These are phyloP conservation scores for Armadillidium nasatum DNA, from an alignment of 1,140 invertebrate genomes.

Conservation along the genomic window DNA sequence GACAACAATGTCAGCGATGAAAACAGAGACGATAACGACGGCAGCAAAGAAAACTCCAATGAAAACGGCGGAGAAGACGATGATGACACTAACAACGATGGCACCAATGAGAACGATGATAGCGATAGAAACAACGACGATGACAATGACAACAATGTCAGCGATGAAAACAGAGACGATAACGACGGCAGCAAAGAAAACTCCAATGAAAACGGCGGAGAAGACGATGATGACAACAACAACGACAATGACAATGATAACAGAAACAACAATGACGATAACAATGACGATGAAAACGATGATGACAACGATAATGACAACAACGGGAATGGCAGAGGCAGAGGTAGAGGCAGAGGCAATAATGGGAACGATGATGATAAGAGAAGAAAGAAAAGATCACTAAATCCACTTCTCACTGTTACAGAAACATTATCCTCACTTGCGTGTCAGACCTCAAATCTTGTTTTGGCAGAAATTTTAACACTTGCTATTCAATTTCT, in stretches of 20 bases:
- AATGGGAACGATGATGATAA: no score
- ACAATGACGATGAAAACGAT: conserved; percentile 13
- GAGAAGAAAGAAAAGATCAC: no score
- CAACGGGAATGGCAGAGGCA: no score
- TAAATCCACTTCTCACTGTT: no score
- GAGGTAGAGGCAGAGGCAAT: no score
- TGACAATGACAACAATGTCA: background rate
- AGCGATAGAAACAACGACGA: background rate
- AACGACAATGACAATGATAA: background rate
- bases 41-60: conserved; percentile 11
- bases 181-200: background rate
- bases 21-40: conserved; percentile 24
- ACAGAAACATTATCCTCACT: no score
- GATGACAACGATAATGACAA: background rate
- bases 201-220: background rate
- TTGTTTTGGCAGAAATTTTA: no score
- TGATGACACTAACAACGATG: background rate
- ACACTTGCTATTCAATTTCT: no score
- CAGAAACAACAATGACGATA: background rate
- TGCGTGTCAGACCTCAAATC: no score
- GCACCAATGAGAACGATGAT: background rate
- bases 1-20: conserved; percentile 20
- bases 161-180: background rate
- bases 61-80: background rate
- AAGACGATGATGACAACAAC: conserved; percentile 1